A percentile compares a stretch with the other conserved stretches of the same genome.
phyloP scores from a whole-genome alignment of 2,113 vertebrate species.

The Larimichthys polyactis region DNA sequence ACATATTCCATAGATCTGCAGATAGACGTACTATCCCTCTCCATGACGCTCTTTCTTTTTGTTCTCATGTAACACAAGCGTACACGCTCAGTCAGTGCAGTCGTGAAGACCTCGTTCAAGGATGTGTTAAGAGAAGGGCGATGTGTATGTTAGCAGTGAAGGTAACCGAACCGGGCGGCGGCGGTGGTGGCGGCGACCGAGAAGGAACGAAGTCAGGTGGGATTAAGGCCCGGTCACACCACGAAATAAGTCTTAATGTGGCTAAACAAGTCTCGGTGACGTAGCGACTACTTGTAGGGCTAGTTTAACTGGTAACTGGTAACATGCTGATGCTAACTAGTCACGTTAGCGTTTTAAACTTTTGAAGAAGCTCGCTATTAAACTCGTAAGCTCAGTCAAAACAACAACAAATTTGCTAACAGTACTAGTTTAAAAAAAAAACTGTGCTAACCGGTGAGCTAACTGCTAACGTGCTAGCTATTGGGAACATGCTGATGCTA shows the following conservation, averaged over 20 bases:
- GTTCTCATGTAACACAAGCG: constrained; percentile 20
- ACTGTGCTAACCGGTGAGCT: no score
- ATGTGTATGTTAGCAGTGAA: constrained; percentile 31
- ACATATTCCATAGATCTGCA: constrained; percentile 47
- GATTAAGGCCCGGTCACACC: background rate
- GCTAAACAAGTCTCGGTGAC: background rate
- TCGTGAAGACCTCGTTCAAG: background rate
- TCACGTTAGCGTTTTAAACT: no score
- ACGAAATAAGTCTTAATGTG: background rate
- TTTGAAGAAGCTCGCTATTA: no score
- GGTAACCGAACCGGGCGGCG: background rate
- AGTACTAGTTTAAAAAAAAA: background rate
- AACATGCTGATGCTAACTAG: background rate
- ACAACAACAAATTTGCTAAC: background rate
- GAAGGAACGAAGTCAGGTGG: background rate
- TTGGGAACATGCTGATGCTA: background rate
- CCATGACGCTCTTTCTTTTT: constrained; percentile 13
- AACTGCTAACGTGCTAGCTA: no score
- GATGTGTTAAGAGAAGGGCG: background rate
- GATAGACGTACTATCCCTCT: constrained; percentile 28
- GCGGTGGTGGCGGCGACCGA: background rate
- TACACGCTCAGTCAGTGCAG: background rate
- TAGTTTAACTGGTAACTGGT: background rate
- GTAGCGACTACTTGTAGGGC: background rate
- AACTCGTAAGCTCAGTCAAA: no score